Conservation (phyloP, 2,797 vertebrate genomes). For the Hypotaenidia okinawae region DNA sequence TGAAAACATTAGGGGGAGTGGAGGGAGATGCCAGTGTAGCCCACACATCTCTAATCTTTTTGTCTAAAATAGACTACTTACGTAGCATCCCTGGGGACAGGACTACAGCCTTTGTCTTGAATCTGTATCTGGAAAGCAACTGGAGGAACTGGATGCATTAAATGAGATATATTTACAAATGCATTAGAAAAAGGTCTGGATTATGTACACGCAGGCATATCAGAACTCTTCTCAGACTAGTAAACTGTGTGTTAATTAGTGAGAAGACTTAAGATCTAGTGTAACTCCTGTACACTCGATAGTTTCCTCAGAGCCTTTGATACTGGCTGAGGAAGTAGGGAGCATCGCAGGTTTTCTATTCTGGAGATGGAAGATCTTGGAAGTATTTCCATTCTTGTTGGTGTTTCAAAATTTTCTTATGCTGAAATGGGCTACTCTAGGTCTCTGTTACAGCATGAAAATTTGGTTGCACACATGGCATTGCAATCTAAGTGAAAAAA, state of each 20-base stretch:
- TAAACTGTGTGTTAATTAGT: background rate
- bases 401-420: background rate
- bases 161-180: background rate
- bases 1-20: background rate
- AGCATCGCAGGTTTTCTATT: background rate
- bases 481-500: background rate
- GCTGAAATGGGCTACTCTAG: background rate
- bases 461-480: background rate
- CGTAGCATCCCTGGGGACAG: background rate
- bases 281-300: background rate
- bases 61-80: background rate
- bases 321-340: background rate
- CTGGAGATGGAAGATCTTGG: background rate
- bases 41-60: background rate
- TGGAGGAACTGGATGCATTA: background rate
- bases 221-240: background rate
- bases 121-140: background rate
- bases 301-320: background rate
- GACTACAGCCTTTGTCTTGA: background rate
- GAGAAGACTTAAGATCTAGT: background rate
- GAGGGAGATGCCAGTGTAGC: background rate
- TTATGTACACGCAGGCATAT: background rate
- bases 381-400: background rate
- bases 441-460: background rate
- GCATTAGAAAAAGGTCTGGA: background rate